These are phyloP conservation scores for Sebastes umbrosus DNA, from an alignment of 2,797 vertebrate species.

Conservation along the genomic window DNA sequence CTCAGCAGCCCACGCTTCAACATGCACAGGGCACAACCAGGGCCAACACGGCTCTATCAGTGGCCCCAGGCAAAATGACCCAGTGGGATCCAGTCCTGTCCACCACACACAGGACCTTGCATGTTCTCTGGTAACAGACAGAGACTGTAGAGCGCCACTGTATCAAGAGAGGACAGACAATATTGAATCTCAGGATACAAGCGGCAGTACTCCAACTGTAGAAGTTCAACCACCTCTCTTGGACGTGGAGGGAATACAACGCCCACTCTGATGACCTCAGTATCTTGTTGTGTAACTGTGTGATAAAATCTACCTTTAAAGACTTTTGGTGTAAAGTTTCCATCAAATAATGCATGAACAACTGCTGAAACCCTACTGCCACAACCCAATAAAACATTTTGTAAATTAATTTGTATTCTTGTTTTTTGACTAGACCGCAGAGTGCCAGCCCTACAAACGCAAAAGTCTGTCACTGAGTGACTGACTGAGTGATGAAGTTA, in stretches of 20 bases:
- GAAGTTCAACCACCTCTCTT: constrained; percentile 33
- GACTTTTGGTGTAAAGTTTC: background rate
- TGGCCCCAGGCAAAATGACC: constrained; percentile 67
- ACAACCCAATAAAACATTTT: constrained; percentile 8
- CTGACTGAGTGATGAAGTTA: no score
- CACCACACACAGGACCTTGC: constrained; percentile 48
- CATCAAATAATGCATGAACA: background rate
- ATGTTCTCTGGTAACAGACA: constrained; percentile 27
- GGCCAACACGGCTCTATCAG: constrained; percentile 30
- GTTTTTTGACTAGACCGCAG: background rate
- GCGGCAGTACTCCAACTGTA: constrained; percentile 1
- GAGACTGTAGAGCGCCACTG: constrained; percentile 26
- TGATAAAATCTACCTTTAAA: background rate
- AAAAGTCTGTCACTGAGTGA: no score
- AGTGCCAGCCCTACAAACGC: fast-evolving
- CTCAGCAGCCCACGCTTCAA: constrained; percentile 41
- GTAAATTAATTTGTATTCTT: background rate
- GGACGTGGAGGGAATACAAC: constrained; percentile 36
- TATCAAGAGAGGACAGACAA: constrained; percentile 38
- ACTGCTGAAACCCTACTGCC: background rate
- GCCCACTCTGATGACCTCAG: constrained; percentile 3
- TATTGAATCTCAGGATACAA: constrained; percentile 5
- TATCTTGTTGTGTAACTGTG: background rate
- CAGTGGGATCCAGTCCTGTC: constrained; percentile 60
- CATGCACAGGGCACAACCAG: constrained; percentile 34